phyloP scores from a whole-genome alignment of 2,888 invertebrate genomes.

The Polymixis lichenea region DNA sequence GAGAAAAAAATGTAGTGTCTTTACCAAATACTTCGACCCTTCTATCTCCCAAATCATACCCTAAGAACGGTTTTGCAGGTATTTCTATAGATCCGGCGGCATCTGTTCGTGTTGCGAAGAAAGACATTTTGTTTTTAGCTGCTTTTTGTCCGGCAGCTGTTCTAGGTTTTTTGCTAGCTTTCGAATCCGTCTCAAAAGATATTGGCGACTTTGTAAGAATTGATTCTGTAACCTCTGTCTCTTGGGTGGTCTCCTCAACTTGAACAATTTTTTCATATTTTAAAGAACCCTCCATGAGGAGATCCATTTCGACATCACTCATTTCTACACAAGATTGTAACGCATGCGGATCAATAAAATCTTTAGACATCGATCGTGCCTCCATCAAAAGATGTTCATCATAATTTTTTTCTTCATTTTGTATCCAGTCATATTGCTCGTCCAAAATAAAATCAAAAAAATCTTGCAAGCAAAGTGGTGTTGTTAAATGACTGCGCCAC shows the following conservation, averaged over 20 bases:
- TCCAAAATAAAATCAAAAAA: slow-evolving; percentile 89
- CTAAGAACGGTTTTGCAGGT: slow-evolving; percentile 78
- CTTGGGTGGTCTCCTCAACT: slow-evolving; percentile 66
- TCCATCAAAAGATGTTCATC: slow-evolving; percentile 73
- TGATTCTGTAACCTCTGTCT: slow-evolving; percentile 58
- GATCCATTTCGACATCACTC: slow-evolving; percentile 78
- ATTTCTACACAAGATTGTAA: slow-evolving; percentile 78
- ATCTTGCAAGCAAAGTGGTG: slow-evolving; percentile 89
- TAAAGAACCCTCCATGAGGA: slow-evolving; percentile 85
- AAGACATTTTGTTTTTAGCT: slow-evolving; percentile 57
- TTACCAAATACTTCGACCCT: slow-evolving; percentile 86
- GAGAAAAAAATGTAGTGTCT: slow-evolving; percentile 82
- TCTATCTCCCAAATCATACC: slow-evolving; percentile 84
- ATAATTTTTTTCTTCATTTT: slow-evolving; percentile 82
- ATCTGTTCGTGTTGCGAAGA: slow-evolving; percentile 44
- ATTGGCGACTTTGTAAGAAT: slow-evolving; percentile 69
- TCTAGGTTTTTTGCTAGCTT: slow-evolving; percentile 77
- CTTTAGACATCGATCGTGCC: slow-evolving; percentile 74
- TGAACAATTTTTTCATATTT: slow-evolving; percentile 79
- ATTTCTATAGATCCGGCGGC: slow-evolving; percentile 49
- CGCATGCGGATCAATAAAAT: slow-evolving; percentile 71
- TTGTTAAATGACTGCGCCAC: slow-evolving; percentile 86
- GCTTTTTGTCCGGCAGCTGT: slow-evolving; percentile 71
- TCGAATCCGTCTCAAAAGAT: slow-evolving; percentile 71
- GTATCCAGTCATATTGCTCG: slow-evolving; percentile 88